Evolutionary conservation across 2,113 vertebrate genomes (phyloP), one percentile per base, ranked within the genome.

Genomic region (Anolis sagrei): DNA sequence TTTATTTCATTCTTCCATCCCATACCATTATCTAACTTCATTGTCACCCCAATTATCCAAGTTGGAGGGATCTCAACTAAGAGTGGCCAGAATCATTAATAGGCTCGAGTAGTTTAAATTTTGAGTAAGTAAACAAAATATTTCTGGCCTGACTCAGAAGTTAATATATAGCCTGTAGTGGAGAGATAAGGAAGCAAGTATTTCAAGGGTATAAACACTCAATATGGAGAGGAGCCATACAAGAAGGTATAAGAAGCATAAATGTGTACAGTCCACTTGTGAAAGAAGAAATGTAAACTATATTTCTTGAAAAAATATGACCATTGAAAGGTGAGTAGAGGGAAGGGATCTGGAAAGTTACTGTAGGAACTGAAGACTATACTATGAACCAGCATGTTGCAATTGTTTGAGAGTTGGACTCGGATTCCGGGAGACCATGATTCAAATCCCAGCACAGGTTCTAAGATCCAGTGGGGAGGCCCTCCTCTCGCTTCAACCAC

Each of bases 1-100:
- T 32, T 51, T 39, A 86, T 75, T 27, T 81, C 92, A 91, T 90
- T 89, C 74, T 94, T 88, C 86, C 81, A 61, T 1, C 61, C 66
- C 0, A 70, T 0, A 0, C 8, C 13, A 73, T 51, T 62, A 19
- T 49, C 48, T 82, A 88, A 54, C 85, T 87, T 23, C 68, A n/a
- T 29, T 64, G 49, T 51, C 34, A 44, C 27, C 58, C 34, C 11
- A 19, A 83, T 70, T 48, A 39, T 34, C 62, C 7, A 34, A 88
- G 82, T 4, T 2, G 61, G 1, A 14, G 23, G 29, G 64, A 88
- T 86, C 27, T 10, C 9, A 82, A 83, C 23, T 14, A 84, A 83
- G 21, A 79, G 18, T 25, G 72, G 36, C 79, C 76, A 86, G 80
- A 81, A 13, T 1, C n/a, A 61, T 79, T 87, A 44, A 1, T 66